Evolutionary conservation across 2,113 vertebrate species (phyloP).

Genomic region (Notothenia rossii): DNA sequence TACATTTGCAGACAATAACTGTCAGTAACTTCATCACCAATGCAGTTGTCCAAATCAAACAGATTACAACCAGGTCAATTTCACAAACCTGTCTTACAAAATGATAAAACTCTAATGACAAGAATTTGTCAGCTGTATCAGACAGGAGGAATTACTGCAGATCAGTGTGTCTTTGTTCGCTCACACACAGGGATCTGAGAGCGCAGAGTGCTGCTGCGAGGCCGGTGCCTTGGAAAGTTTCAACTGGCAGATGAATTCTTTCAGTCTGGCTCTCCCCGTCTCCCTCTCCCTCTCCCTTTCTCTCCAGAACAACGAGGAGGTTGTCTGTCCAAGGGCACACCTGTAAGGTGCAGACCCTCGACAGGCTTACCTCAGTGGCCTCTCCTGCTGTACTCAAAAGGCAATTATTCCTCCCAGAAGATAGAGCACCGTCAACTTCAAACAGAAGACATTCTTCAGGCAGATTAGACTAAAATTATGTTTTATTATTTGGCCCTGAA

Average conservation of each 20-base stretch:
- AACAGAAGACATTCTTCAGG: constrained; percentile 92
- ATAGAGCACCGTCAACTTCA: constrained; percentile 95
- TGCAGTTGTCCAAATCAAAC: constrained; percentile 58
- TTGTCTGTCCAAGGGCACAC: constrained; percentile 91
- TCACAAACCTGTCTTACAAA: constrained; percentile 62
- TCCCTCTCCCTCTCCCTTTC: constrained; percentile 26
- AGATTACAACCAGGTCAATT: constrained; percentile 77
- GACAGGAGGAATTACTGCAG: constrained; percentile 63
- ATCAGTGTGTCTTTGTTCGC: constrained; percentile 76
- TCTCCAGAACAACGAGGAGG: constrained; percentile 88
- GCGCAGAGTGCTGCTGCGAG: constrained; percentile 45
- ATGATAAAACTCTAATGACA: constrained; percentile 73
- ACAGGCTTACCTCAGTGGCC: constrained; percentile 89
- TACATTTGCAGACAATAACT: constrained; percentile 51
- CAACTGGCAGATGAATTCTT: constrained; percentile 74
- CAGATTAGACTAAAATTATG: constrained; percentile 99
- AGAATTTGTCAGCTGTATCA: constrained; percentile 62
- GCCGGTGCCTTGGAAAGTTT: constrained; percentile 70
- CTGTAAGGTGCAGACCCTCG: constrained; percentile 89
- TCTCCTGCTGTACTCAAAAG: constrained; percentile 87
- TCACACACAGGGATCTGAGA: constrained; percentile 63
- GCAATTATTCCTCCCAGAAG: constrained; percentile 92
- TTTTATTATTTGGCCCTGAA: constrained; percentile 93
- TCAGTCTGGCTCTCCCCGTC: constrained; percentile 52
- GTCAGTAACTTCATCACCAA: constrained; percentile 66